These are phyloP conservation scores for Dascyllus trimaculatus DNA, from an alignment of 2,113 vertebrate species.

Conservation along the genomic window DNA sequence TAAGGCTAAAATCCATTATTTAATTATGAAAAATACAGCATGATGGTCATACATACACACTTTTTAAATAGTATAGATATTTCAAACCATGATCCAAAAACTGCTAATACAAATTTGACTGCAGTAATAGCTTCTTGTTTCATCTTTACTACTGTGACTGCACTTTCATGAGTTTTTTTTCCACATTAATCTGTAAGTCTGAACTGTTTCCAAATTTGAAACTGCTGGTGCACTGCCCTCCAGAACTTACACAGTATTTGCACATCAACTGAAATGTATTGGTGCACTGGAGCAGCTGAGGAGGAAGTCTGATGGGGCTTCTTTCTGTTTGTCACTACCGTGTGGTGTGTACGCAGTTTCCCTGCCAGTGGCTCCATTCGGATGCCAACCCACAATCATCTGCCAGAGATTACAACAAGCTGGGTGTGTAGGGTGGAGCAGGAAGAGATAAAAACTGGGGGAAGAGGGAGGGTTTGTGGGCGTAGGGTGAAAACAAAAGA, in stretches of 20 bases:
- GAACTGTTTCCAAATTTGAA: constrained; percentile 9
- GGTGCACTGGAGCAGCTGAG: constrained; percentile 54
- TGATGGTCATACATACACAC: too few species aligned
- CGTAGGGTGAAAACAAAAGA: constrained; percentile 42
- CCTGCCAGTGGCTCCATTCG: constrained; percentile 72
- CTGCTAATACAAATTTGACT: too few species aligned
- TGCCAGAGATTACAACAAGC: constrained; percentile 76
- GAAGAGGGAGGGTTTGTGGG: constrained; percentile 48
- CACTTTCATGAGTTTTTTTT: not conserved
- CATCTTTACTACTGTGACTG: too few species aligned
- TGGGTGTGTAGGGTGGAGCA: constrained; percentile 76
- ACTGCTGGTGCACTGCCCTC: not conserved
- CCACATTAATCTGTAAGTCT: not conserved
- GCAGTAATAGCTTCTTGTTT: too few species aligned
- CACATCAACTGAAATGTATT: constrained; percentile 50
- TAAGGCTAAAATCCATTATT: too few species aligned
- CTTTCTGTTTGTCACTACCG: constrained; percentile 68
- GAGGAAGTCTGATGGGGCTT: constrained; percentile 69
- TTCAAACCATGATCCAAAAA: not conserved
- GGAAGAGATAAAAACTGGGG: constrained; percentile 68
- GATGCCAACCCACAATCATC: constrained; percentile 78
- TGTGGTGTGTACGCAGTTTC: constrained; percentile 60
- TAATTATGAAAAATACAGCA: too few species aligned
- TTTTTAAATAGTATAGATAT: too few species aligned
- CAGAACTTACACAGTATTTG: constrained; percentile 35